Evolutionary conservation across 2,113 vertebrate genomes (phyloP).

Genomic region (Coptodon bakossiorum): DNA sequence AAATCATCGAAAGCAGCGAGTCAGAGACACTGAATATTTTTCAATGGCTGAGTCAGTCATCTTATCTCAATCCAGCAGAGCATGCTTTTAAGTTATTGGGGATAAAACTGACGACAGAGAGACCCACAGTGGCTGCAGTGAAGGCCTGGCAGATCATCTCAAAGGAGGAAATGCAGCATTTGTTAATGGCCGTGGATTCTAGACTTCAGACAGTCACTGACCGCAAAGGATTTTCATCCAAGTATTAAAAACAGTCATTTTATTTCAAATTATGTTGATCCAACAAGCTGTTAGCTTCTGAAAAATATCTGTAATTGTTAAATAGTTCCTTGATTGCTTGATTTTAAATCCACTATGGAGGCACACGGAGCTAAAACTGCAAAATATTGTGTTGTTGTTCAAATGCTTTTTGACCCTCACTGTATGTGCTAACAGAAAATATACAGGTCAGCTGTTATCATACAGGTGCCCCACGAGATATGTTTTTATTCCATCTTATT

Average conservation of each 20-base stretch:
- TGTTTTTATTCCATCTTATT: background rate
- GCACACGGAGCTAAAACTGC: background rate
- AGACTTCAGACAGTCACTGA: background rate
- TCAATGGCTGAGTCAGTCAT: background rate
- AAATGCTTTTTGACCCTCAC: background rate
- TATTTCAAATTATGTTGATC: background rate
- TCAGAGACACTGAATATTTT: background rate
- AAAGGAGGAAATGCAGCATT: background rate
- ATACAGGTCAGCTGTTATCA: background rate
- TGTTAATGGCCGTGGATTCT: background rate
- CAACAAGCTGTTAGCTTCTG: background rate
- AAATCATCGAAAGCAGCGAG: background rate
- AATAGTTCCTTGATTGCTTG: background rate
- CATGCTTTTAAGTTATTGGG: background rate
- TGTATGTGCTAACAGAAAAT: background rate
- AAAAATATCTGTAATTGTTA: background rate
- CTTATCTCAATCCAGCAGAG: background rate
- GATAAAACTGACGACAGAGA: background rate
- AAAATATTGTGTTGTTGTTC: background rate
- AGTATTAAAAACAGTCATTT: background rate
- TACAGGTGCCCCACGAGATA: background rate
- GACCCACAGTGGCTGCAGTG: background rate
- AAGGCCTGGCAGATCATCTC: background rate
- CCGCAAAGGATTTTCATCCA: background rate
- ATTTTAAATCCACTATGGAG: background rate